phyloP scores from a whole-genome alignment of 2,888 invertebrate genomes.

The Drosophila nr. perissopoda region DNA sequence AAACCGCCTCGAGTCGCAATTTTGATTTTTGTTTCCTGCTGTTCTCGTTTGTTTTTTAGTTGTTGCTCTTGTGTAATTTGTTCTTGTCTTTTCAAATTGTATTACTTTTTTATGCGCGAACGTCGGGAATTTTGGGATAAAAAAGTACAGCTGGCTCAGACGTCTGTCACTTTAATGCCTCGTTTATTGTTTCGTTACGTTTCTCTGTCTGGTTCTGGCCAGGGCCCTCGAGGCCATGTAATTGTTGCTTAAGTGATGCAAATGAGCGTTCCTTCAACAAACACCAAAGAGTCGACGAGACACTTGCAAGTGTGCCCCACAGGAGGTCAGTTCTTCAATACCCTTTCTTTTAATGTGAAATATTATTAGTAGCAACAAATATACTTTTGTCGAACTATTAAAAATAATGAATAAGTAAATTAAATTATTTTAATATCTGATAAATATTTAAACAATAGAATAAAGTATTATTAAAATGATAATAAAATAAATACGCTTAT shows the following conservation, averaged over 20 bases:
- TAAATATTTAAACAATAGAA: not conserved
- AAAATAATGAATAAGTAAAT: not conserved
- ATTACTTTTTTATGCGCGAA: conserved; percentile 56
- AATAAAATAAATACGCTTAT: not conserved
- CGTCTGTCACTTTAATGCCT: conserved; percentile 59
- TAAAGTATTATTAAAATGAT: not conserved
- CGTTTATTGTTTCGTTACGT: conserved; percentile 57
- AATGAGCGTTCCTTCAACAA: conserved; percentile 60
- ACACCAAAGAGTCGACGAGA: conserved; percentile 25
- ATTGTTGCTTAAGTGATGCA: conserved; percentile 75
- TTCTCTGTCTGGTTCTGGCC: conserved; percentile 9
- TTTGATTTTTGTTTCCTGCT: conserved; percentile 49
- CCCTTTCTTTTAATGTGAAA: conserved; percentile 3
- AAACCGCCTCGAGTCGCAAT: conserved; percentile 52
- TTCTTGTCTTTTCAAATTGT: conserved; percentile 23
- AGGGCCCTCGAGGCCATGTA: conserved; percentile 59
- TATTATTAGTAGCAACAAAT: not conserved
- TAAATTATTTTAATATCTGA: not conserved
- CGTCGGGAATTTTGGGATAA: conserved; percentile 28
- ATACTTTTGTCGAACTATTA: not conserved
- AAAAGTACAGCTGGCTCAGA: conserved; percentile 24
- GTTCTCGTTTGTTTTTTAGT: conserved; percentile 8
- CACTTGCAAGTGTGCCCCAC: not conserved
- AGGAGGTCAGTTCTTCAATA: not conserved
- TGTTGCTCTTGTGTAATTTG: not conserved